A percentile compares a stretch with the other conserved stretches of the same genome.
These are phyloP conservation scores for Caenorhabditis sp. DNA, from an alignment of 2,888 invertebrate genomes.

Conservation along the genomic window DNA sequence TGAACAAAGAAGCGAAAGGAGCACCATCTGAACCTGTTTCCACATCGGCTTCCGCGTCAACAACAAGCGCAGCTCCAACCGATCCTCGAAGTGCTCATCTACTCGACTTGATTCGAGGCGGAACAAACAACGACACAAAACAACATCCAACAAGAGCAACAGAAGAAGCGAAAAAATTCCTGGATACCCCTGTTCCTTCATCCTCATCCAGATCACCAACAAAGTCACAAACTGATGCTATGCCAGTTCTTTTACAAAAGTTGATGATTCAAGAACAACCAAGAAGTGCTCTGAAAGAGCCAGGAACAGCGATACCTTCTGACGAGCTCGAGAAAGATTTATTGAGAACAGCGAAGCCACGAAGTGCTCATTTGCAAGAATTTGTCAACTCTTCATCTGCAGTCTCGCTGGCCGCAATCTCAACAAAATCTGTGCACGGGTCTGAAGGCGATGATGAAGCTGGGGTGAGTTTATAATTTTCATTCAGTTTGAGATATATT, in stretches of 20 bases:
- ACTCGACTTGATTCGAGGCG: conserved; percentile 34
- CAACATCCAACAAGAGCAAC: neutral
- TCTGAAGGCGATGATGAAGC: conserved; percentile 40
- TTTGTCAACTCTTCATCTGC: conserved; percentile 54
- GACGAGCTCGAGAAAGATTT: conserved; percentile 53
- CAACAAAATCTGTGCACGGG: conserved; percentile 52
- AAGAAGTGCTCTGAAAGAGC: conserved; percentile 18
- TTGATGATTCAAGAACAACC: conserved; percentile 45
- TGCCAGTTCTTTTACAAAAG: conserved; percentile 48
- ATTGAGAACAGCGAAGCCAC: conserved; percentile 45
- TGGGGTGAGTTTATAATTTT: conserved; percentile 12
- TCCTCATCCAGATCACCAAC: conserved; percentile 7
- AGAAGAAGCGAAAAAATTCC: neutral
- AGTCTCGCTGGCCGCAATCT: conserved; percentile 47
- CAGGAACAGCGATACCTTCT: conserved; percentile 38
- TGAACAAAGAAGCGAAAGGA: conserved; percentile 14
- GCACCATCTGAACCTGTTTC: conserved; percentile 5
- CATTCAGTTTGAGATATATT: too few species aligned
- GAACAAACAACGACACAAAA: conserved; percentile 9
- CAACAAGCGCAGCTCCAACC: neutral
- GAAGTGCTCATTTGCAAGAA: conserved; percentile 26
- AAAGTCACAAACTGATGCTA: neutral
- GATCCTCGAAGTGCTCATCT: conserved; percentile 21
- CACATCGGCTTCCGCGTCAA: conserved; percentile 7
- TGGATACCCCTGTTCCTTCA: conserved; percentile 7